phyloP scores from a whole-genome alignment of 2,797 vertebrate species.

The Scyliorhinus canicula region DNA sequence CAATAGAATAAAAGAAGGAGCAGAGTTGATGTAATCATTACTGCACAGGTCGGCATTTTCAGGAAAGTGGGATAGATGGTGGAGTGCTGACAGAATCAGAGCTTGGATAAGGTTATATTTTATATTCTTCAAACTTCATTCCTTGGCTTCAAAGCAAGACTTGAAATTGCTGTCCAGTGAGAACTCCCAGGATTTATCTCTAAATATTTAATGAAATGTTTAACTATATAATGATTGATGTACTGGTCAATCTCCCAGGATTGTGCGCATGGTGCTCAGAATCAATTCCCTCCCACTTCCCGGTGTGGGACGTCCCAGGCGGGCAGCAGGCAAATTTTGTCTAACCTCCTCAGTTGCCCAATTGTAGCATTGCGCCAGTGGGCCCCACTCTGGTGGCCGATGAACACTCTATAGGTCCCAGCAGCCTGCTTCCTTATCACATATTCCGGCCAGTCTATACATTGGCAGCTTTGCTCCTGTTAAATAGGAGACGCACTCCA shows the following conservation, averaged over 20 bases:
- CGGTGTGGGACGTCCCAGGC: neutral
- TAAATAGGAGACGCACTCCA: neutral
- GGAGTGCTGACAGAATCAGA: neutral
- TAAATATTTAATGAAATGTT: too few species aligned
- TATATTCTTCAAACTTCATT: neutral
- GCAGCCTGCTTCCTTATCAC: neutral
- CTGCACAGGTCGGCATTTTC: neutral
- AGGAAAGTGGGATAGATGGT: neutral
- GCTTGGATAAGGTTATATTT: neutral
- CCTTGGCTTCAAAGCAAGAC: neutral
- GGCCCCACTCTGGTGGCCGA: too few species aligned
- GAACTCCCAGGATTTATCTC: neutral
- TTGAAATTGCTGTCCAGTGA: neutral
- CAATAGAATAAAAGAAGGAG: neutral
- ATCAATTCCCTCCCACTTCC: neutral
- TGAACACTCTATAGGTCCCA: neutral
- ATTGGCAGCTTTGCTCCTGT: neutral
- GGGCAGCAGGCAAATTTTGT: neutral
- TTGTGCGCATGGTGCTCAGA: neutral
- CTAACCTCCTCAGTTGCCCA: neutral
- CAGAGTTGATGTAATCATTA: neutral
- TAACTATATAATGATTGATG: neutral
- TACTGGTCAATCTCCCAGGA: neutral
- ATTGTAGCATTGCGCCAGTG: neutral
- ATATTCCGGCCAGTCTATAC: too few species aligned